Evolutionary conservation across 1,140 invertebrate genomes (phyloP).

Genomic region (Lepeophtheirus salmonis): DNA sequence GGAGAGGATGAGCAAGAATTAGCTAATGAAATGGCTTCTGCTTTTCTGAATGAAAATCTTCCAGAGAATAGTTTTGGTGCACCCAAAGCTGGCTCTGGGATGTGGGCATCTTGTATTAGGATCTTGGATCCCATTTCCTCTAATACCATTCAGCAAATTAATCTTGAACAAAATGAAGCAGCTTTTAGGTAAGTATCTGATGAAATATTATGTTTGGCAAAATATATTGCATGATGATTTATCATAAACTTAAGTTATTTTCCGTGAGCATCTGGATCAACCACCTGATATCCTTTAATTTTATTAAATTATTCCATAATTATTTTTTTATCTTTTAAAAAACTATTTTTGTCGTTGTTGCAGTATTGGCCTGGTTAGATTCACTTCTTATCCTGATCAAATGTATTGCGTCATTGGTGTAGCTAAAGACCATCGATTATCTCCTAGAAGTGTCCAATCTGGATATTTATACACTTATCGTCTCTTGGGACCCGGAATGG

Average conservation of each 20-base stretch:
- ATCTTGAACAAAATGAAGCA: constrained; percentile 88
- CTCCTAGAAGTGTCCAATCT: constrained; percentile 53
- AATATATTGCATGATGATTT: neutral
- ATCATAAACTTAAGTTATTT: constrained; percentile 15
- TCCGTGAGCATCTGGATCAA: too few species aligned
- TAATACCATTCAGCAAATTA: constrained; percentile 53
- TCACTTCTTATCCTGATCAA: constrained; percentile 43
- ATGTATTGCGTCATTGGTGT: constrained; percentile 65
- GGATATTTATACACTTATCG: constrained; percentile 72
- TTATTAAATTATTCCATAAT: too few species aligned
- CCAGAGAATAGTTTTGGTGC: constrained; percentile 84
- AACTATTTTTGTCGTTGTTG: constrained; percentile 22
- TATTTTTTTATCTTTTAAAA: too few species aligned
- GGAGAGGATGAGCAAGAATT: constrained; percentile 52
- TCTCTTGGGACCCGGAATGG: constrained; percentile 27
- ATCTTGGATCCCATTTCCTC: constrained; percentile 75
- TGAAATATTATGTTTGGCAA: too few species aligned
- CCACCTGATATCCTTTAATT: too few species aligned
- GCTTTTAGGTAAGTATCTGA: constrained; percentile 51
- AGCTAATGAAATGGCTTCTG: constrained; percentile 88
- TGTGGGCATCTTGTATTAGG: constrained; percentile 89
- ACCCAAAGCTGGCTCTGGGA: constrained; percentile 80
- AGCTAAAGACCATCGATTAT: constrained; percentile 71
- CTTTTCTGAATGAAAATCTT: constrained; percentile 81
- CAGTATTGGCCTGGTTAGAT: constrained; percentile 50